Conservation (phyloP, 2,113 vertebrate species). For the Cavia porcellus region DNA sequence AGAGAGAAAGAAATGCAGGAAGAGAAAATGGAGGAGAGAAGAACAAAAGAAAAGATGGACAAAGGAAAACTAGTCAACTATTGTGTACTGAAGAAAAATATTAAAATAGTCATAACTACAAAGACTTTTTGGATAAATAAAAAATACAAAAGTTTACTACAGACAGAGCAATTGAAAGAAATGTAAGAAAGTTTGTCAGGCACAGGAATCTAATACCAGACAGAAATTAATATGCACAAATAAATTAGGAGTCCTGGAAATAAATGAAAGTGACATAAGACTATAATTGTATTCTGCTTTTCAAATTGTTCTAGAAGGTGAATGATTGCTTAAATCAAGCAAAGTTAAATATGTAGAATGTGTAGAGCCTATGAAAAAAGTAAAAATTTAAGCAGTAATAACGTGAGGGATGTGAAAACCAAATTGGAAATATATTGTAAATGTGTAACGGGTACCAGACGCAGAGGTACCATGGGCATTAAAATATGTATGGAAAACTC, state of each 20-base stretch:
- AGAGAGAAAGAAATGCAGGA: too few species aligned
- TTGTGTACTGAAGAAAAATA: neutral
- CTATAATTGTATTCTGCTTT: neutral
- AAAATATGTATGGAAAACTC: neutral
- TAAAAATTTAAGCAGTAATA: neutral
- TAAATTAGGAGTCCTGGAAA: neutral
- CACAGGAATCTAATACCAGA: neutral
- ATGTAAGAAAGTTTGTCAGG: neutral
- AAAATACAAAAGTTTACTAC: neutral
- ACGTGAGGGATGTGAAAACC: neutral
- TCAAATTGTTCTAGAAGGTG: neutral
- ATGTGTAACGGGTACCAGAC: neutral
- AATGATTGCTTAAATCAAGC: neutral
- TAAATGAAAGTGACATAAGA: neutral
- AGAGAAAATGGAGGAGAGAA: neutral
- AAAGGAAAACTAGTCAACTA: neutral
- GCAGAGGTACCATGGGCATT: neutral
- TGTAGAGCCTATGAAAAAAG: neutral
- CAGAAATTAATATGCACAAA: neutral
- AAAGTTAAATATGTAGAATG: neutral
- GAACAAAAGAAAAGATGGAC: too few species aligned
- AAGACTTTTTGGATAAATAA: neutral
- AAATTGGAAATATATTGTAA: neutral
- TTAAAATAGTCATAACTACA: neutral
- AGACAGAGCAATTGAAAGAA: neutral